Evolutionary conservation across 2,888 invertebrate genomes (phyloP).

Genomic region (Lamellibrachia satsuma): DNA sequence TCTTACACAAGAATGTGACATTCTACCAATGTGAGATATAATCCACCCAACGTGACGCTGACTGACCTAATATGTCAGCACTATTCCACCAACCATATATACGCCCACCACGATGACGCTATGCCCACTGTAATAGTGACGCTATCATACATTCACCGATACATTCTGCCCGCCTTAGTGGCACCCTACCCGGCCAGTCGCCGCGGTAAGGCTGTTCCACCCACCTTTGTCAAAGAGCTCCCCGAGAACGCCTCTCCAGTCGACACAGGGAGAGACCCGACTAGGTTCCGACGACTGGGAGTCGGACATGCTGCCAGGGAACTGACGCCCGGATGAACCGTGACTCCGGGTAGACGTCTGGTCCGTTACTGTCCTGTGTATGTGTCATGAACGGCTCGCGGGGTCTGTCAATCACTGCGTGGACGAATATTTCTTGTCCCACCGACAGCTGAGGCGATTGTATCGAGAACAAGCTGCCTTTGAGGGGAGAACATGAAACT

Average conservation of each 20-base stretch:
- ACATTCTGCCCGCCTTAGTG: not conserved
- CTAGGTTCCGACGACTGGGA: conserved; percentile 19
- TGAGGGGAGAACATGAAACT: conserved; percentile 23
- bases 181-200: not conserved
- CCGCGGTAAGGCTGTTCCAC: not conserved
- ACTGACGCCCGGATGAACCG: too few species aligned
- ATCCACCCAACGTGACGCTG: not conserved
- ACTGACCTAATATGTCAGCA: not conserved
- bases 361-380: not conserved
- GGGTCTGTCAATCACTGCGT: conserved; percentile 23
- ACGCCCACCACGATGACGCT: not conserved
- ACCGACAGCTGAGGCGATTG: not conserved
- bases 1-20: not conserved
- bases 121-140: not conserved
- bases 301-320: conserved; percentile 17
- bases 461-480: conserved; percentile 24
- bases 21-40: not conserved
- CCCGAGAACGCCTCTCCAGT: conserved; percentile 20
- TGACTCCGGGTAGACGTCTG: not conserved
- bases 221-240: conserved; percentile 24
- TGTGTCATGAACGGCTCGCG: not conserved
- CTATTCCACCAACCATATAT: not conserved
- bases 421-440: conserved; percentile 1
- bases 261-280: conserved; percentile 17
- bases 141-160: not conserved